Base-by-base conservation (phyloP, 2,888 invertebrate species). In the Lydus trimaculatus region DNA sequence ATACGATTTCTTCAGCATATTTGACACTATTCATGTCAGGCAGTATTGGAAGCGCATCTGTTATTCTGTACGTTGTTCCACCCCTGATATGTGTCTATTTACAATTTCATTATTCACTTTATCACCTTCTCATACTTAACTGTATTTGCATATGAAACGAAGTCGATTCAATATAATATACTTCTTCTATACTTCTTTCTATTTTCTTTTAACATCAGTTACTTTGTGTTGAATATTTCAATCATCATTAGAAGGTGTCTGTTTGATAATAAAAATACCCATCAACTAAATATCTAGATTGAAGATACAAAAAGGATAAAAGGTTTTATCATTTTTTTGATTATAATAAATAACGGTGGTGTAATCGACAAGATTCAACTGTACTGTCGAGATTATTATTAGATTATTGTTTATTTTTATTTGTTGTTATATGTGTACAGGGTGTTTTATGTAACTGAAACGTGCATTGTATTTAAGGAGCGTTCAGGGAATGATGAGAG, bases 61-160 rank as follows among this genome's bases (percentile, higher is more conserved):
- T 33, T 59, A 33, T 33, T 25, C 59, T 59, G 31, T 17, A 15
- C 20, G 33, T 31, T 33, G n/a, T n/a, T 15, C 33, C 59, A n/a
- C n/a, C 31, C 31, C 17, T 59, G 31, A 31, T 31, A 31, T 31
- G 28, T 58, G 58, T 25, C 58, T 58, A n/a, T 33, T 8, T 56
- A 63, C 63, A 23, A 52, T 63, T 63, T 63, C 63, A 63, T 63
- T 48, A 63, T 63, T 56, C 56, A 63, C 62, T 62, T 39, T 62
- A 62, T 62, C 62, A 62, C 43, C 39, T 62, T 36, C 62, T 31
- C 39, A 9, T 62, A 28, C 20, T 36, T 39, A 20, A 36, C 39
- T 39, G 17, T 43, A 62, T 62, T 39, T 62, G 43, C 62, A 62
- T 62, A 39, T 36, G 62, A 36, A 23, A 39, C 62, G 62, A 25